Base-by-base conservation (phyloP, 2,113 vertebrate species). In the Marmota monax region DNA sequence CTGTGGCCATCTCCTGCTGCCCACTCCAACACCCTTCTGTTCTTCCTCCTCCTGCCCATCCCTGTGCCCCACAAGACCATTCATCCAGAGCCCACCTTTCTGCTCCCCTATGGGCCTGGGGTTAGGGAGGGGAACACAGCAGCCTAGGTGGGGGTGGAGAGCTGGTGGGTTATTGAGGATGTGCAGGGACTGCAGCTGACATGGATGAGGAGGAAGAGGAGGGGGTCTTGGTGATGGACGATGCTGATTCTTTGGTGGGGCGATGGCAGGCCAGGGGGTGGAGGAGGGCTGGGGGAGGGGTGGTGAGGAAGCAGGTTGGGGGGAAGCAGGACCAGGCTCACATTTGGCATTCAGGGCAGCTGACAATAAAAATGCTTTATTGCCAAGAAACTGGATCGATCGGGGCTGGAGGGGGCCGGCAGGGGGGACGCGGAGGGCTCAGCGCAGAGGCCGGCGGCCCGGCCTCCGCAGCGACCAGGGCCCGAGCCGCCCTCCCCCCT, bases 361-460 rank as follows among this genome's bases (percentile, higher is more conserved):
- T 98, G 98, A 98, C 98, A 98, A 98, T 98, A 98, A 98, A 98
- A 98, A 98, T 98, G 98, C 97, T 98, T 98, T 98, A 98, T 98
- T 98, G 98, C 98, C 98, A 98, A 98, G 98, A 98, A 98, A 98
- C 98, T 98, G 98, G 98, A 98, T 98, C 98, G 98, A 98, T 98
- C 97, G 97, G 97, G 98, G 98, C 97, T 97, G 97, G 97, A 98
- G 98, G 98, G 98, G 98, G 97, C 97, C 96, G 96, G 96, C 96
- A 97, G 98, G 98, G 98, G 98, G 98, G 96, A 97, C 97, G 98
- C 97, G 97, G 97, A 98, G 97, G 97, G 97, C 97, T 97, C 95
- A 0, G 97, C 95, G 32, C 88, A 96, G 95, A 97, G 97, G 96
- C 96, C 97, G 84, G 96, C 97, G 88, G 97, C 96, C 96, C 87